These are phyloP conservation scores for Cuniculus paca DNA, from an alignment of 2,797 vertebrate genomes.

Conservation along the genomic window DNA sequence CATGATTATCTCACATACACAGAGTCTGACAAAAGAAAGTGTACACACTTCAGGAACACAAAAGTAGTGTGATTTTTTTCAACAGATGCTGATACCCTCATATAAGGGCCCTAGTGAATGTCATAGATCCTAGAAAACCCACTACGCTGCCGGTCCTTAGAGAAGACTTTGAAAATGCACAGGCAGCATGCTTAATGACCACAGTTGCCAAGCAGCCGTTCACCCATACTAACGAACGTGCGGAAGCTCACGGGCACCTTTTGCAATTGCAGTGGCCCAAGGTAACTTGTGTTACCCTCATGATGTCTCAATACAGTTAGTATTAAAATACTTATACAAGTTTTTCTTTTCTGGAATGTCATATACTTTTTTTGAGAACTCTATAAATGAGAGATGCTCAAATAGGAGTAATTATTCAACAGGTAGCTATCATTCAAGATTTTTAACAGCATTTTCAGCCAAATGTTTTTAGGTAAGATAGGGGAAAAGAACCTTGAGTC, in stretches of 20 bases:
- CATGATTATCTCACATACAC: not conserved
- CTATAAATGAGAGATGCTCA: not conserved
- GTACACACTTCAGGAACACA: not conserved
- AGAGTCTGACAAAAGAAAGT: not conserved
- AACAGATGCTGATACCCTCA: not conserved
- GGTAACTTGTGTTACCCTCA: not conserved
- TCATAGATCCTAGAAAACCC: not conserved
- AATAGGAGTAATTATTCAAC: not conserved
- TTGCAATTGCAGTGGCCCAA: not conserved
- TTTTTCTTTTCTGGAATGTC: not conserved
- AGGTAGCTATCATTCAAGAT: not conserved
- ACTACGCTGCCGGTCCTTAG: rapidly evolving
- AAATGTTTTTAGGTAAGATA: not conserved
- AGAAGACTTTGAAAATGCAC: not conserved
- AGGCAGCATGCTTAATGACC: not conserved
- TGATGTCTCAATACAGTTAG: not conserved
- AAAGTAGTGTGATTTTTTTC: not conserved
- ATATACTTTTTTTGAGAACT: not conserved
- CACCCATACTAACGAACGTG: rapidly evolving
- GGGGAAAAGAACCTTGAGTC: not conserved
- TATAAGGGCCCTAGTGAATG: not conserved
- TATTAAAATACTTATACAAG: not conserved
- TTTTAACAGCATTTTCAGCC: not conserved
- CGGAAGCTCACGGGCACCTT: not conserved
- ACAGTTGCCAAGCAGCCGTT: not conserved